Conservation (phyloP, 2,797 vertebrate species). For the Poecile montanus region DNA sequence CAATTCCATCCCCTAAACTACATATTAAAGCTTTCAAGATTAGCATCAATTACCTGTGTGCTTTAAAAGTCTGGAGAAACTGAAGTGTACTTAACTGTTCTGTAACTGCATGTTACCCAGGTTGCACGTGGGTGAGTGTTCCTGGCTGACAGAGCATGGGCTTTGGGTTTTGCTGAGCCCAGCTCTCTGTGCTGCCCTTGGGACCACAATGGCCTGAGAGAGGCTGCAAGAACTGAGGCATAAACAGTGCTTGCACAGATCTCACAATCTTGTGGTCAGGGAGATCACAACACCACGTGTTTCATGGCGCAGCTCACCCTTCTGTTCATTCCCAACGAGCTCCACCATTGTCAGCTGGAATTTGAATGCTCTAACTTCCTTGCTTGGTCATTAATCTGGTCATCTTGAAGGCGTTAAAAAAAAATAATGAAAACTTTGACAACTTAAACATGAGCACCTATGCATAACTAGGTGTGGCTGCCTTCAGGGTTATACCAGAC, state of each 20-base stretch:
- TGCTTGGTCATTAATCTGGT: not conserved
- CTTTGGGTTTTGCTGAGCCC: not conserved
- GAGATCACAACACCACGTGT: not conserved
- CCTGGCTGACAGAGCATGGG: not conserved
- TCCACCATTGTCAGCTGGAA: not conserved
- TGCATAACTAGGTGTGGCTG: not conserved
- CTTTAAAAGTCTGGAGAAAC: not conserved
- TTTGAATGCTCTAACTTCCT: not conserved
- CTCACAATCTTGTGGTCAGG: fast-evolving
- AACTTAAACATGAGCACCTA: not conserved
- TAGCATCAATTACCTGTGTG: not conserved
- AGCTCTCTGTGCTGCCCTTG: fast-evolving
- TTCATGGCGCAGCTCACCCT: not conserved
- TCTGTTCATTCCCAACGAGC: not conserved
- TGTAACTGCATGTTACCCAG: not conserved
- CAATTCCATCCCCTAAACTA: not conserved
- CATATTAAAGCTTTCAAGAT: not conserved
- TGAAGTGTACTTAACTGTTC: not conserved
- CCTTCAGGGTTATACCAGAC: not conserved
- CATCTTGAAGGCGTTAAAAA: not conserved
- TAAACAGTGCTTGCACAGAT: not conserved
- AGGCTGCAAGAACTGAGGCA: not conserved
- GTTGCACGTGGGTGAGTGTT: too few species aligned
- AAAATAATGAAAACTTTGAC: too few species aligned
- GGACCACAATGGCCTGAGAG: fast-evolving